Conservation (phyloP, 2,888 invertebrate genomes). For the Agelastica alni region DNA sequence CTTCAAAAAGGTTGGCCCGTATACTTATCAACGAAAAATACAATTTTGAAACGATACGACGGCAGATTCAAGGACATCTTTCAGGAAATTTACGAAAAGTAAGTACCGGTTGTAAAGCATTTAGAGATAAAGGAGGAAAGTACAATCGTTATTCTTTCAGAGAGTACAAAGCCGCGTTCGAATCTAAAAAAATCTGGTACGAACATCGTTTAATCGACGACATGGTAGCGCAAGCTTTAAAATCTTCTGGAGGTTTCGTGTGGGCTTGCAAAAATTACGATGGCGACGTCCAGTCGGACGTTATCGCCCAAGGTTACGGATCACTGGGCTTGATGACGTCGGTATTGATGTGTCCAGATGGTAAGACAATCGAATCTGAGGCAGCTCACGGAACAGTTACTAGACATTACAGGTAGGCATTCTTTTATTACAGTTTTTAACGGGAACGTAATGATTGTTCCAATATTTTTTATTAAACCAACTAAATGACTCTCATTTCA, state of each 20-base stretch:
- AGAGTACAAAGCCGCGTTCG: conserved; percentile 74
- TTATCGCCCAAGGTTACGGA: conserved; percentile 80
- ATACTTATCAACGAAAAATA: conserved; percentile 91
- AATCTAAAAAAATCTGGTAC: conserved; percentile 82
- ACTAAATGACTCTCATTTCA: too few species aligned
- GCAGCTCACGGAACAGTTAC: conserved; percentile 93
- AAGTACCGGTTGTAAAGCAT: too few species aligned
- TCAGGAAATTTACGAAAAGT: conserved; percentile 84
- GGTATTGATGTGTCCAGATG: conserved; percentile 86
- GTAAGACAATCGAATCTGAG: conserved; percentile 86
- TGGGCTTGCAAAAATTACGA: conserved; percentile 95
- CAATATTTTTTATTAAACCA: too few species aligned
- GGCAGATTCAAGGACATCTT: conserved; percentile 92
- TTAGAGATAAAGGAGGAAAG: too few species aligned
- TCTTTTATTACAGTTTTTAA: too few species aligned
- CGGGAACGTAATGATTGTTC: too few species aligned
- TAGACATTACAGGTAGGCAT: conserved; percentile 71
- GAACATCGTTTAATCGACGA: conserved; percentile 91
- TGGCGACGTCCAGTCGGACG: conserved; percentile 89
- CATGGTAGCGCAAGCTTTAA: conserved; percentile 86
- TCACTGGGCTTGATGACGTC: conserved; percentile 91
- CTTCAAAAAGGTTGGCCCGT: conserved; percentile 84
- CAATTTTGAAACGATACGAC: conserved; percentile 86
- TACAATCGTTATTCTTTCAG: too few species aligned
- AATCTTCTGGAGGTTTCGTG: conserved; percentile 84